These are phyloP conservation scores for Drymodes brunneopygia DNA, from an alignment of 2,113 vertebrate species.

Conservation along the genomic window DNA sequence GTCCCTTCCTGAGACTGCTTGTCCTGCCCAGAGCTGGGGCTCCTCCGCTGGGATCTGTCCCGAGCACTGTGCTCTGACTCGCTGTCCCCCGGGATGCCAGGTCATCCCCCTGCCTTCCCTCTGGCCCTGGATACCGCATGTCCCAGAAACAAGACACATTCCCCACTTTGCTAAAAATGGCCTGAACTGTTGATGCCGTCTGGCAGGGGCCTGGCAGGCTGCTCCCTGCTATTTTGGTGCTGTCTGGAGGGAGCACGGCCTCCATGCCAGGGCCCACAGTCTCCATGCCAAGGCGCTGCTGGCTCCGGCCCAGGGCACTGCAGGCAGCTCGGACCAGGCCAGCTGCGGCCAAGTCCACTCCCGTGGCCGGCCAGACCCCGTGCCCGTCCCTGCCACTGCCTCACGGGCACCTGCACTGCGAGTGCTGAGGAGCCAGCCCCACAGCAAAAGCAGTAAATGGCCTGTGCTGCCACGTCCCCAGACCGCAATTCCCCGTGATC, in stretches of 20 bases:
- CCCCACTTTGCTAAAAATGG: not conserved
- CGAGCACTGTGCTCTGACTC: not conserved
- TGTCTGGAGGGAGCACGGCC: not conserved
- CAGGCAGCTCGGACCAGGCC: not conserved
- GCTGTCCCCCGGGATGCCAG: not conserved
- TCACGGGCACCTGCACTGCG: accelerated
- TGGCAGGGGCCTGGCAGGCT: not conserved
- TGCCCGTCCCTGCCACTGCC: accelerated
- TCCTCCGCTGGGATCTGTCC: not conserved
- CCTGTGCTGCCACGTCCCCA: not conserved
- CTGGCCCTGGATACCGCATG: slow-evolving; percentile 1
- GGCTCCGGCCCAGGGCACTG: accelerated
- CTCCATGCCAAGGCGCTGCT: not conserved
- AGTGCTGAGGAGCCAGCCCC: not conserved
- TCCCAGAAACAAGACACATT: not conserved
- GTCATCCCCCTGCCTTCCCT: not conserved
- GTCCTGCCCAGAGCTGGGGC: not conserved
- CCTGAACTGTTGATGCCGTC: not conserved
- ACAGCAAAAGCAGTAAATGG: not conserved
- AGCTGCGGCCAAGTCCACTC: accelerated
- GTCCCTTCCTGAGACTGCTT: not conserved
- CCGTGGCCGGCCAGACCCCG: accelerated
- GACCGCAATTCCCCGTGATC: accelerated
- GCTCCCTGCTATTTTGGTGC: not conserved
- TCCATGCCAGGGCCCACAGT: not conserved